Base-by-base conservation (phyloP, 2,113 vertebrate genomes). In the Scophthalmus maximus region DNA sequence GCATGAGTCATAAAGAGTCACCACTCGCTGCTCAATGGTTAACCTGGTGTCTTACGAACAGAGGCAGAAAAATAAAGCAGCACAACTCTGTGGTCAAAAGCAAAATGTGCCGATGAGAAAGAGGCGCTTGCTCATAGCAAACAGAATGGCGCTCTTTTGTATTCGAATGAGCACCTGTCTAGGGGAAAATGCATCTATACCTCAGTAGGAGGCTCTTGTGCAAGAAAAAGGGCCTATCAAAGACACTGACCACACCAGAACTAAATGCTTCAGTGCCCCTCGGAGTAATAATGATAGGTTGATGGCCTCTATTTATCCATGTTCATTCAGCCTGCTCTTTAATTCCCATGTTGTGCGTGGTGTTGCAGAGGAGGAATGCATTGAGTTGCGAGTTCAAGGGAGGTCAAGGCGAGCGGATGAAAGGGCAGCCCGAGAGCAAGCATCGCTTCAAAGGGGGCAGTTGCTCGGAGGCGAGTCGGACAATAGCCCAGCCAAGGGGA, bases 1-100 rank as follows among this genome's bases (percentile, higher is more conserved):
- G 20, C 14, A 8, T 63, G 83, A 88, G 78, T 83, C 82, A 82
- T 70, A 58, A 77, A 85, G 57, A 82, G 51, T 65, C 63, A 83
- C 71, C 75, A n/a, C 55, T 38, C 46, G 79, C 64, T 40, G 68
- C 81, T 81, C 60, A 29, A 14, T 77, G 63, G 77, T 58, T 68
- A 78, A 76, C 78, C 69, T 46, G 73, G 38, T 29, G 26, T 65
- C 29, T 26, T 38, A 11, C 67, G 71, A 84, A 79, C 23, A 40
- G 58, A 73, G 50, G 32, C 69, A 17, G 62, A 67, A 80, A 77
- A 80, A 77, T 73, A 67, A 77, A 69, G 38, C n/a, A 12, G 50
- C 27, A 29, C 47, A 59, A 78, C 72, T 77, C 47, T 58, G 52
- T 32, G 66, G 76, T 68, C 52, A 49, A 32, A 53, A 52, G 60